These are phyloP conservation scores for Hydrocynus forskahlii DNA, from an alignment of 2,797 vertebrate species.

Conservation along the genomic window DNA sequence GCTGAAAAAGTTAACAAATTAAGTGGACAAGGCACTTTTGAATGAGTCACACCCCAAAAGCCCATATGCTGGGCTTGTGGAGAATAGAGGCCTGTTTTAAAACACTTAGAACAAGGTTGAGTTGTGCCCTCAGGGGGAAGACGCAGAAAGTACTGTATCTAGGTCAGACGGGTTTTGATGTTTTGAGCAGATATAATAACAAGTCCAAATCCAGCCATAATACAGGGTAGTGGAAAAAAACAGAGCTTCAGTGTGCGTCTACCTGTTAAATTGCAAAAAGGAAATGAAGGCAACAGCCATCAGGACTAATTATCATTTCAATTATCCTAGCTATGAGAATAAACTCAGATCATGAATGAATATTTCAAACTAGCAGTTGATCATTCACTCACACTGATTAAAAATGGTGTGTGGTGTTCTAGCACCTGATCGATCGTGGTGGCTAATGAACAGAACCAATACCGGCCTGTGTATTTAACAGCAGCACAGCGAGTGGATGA, in stretches of 20 bases:
- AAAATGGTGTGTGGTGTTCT: neutral
- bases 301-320: neutral
- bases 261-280: neutral
- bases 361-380: neutral
- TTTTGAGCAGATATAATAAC: conserved; percentile 14
- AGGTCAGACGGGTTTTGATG: conserved; percentile 39
- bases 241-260: neutral
- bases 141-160: conserved; percentile 27
- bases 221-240: neutral
- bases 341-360: neutral
- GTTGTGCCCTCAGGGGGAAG: conserved; percentile 17
- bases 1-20: neutral
- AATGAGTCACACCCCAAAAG: neutral
- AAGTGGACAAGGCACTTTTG: neutral
- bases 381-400: neutral
- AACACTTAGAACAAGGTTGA: conserved; percentile 44
- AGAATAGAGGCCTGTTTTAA: conserved; percentile 17
- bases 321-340: neutral
- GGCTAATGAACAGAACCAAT: neutral
- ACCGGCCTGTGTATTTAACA: too few species aligned
- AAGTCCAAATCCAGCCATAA: neutral
- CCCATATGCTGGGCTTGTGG: neutral
- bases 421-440: neutral
- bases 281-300: neutral
- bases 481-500: neutral